Percentiles rank a stretch among this genome's conserved stretches.
Evolutionary conservation across 1,140 invertebrate genomes (phyloP).

Genomic region (Drosophila nigromelanica): DNA sequence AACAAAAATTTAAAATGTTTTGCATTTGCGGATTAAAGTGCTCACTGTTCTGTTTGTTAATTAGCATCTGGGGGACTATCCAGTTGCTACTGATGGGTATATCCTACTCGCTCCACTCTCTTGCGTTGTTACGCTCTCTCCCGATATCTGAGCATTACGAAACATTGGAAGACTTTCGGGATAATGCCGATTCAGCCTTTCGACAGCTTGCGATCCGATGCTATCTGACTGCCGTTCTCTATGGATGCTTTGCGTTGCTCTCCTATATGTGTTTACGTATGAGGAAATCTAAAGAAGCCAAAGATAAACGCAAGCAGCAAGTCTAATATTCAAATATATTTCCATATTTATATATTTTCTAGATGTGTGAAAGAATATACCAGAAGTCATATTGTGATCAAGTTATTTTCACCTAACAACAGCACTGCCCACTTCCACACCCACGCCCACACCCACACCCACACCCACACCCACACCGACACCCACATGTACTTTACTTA

Average conservation of each 20-base stretch:
- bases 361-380: conserved; percentile 6
- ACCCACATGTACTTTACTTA: background rate
- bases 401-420: conserved; percentile 28
- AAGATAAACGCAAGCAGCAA: background rate
- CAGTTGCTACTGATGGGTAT: conserved; percentile 55
- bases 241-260: conserved; percentile 22
- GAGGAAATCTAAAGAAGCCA: background rate
- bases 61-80: conserved; percentile 56
- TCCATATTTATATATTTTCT: conserved; percentile 1
- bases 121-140: conserved; percentile 26
- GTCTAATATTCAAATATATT: background rate
- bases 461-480: conserved; percentile 11
- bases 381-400: conserved; percentile 20
- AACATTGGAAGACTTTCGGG: conserved; percentile 19
- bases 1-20: background rate
- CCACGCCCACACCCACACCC: conserved; percentile 12
- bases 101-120: conserved; percentile 9
- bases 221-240: conserved; percentile 34
- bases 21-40: conserved; percentile 44
- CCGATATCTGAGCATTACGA: background rate
- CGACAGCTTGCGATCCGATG: conserved; percentile 30
- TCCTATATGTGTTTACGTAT: conserved; percentile 10
- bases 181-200: conserved; percentile 24
- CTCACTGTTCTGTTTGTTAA: conserved; percentile 44
- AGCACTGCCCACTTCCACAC: background rate